Percentiles rank a stretch among this genome's conserved stretches.
phyloP scores from a whole-genome alignment of 2,113 vertebrate genomes.

The Petrocephalus zakoni region DNA sequence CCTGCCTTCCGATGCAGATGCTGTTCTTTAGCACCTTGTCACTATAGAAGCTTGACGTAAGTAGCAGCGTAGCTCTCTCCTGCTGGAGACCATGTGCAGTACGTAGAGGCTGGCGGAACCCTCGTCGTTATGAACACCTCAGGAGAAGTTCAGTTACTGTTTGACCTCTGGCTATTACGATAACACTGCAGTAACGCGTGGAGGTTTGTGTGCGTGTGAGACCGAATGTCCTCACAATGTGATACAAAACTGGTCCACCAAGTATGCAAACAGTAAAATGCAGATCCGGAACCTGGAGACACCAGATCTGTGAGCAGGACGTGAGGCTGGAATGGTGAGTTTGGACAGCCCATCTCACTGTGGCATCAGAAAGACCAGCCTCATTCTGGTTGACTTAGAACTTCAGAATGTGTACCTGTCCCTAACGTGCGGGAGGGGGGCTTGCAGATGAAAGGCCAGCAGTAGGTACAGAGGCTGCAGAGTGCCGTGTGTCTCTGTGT shows the following conservation, averaged over 20 bases:
- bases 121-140: neutral
- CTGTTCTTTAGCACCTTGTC: neutral
- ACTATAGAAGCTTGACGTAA: neutral
- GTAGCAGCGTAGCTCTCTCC: neutral
- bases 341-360: neutral
- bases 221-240: neutral
- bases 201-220: neutral
- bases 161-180: neutral
- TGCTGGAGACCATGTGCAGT: neutral
- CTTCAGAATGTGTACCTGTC: neutral
- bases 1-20: neutral
- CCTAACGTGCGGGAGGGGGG: too few relatives aligned
- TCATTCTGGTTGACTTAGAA: neutral
- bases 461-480: neutral
- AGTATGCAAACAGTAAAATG: neutral
- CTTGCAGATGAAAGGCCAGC: too few relatives aligned
- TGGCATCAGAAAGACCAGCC: neutral
- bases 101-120: neutral
- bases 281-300: neutral
- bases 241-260: neutral
- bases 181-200: neutral
- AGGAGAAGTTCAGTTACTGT: neutral
- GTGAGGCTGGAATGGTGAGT: neutral
- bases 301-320: neutral
- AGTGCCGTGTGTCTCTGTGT: neutral